These are phyloP conservation scores for Ornithoptera priamus DNA, from an alignment of 2,888 invertebrate species.

Conservation along the genomic window DNA sequence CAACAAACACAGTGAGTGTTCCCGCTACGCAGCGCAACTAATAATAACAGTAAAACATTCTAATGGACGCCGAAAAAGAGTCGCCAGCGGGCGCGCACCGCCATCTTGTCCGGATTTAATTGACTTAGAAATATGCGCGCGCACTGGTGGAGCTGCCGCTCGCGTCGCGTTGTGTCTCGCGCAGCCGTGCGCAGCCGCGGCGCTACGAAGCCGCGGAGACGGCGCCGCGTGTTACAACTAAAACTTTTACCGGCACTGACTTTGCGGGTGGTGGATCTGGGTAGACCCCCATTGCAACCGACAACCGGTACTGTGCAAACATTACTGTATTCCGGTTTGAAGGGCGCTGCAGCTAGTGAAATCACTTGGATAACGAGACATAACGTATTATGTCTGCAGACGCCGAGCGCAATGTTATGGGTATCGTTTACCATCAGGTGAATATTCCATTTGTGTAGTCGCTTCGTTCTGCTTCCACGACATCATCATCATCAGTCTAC, in stretches of 20 bases:
- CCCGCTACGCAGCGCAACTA: constrained; percentile 38
- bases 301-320: too few relatives aligned
- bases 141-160: constrained; percentile 34
- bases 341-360: too few relatives aligned
- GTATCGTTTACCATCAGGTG: too few relatives aligned
- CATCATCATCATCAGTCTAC: too few relatives aligned
- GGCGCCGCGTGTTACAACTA: constrained; percentile 5
- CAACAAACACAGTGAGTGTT: constrained; percentile 26
- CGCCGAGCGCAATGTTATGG: too few relatives aligned
- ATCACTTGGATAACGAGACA: too few relatives aligned
- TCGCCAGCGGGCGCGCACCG: constrained; percentile 41
- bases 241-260: neutral
- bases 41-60: constrained; percentile 61
- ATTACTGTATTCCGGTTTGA: too few relatives aligned
- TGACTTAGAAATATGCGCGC: constrained; percentile 63
- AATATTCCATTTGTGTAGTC: too few relatives aligned
- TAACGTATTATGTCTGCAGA: too few relatives aligned
- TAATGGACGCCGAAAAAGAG: constrained; percentile 48
- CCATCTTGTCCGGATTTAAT: constrained; percentile 66
- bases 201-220: constrained; percentile 12
- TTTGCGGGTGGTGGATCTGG: too few relatives aligned
- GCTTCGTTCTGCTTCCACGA: too few relatives aligned
- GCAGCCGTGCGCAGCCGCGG: constrained; percentile 32
- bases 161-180: constrained; percentile 50
- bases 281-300: too few relatives aligned